Base-by-base conservation (phyloP, 2,888 invertebrate species). In the Pollenia amentaria region DNA sequence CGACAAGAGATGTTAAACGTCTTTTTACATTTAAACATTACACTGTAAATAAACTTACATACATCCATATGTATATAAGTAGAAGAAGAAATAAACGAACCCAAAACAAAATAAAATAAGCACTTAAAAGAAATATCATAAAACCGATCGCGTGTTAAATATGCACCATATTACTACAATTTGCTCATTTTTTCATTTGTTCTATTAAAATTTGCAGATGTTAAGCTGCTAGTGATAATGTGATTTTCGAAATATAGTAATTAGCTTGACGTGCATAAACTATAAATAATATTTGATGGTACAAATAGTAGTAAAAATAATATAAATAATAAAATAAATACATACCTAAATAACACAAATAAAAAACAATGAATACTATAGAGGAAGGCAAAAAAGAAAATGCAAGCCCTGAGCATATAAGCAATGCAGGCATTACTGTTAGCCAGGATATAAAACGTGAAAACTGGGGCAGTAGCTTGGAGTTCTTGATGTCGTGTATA, bases 401-500 rank as follows among this genome's bases (percentile, higher is more conserved):
- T 75, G 44, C 55, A 8, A 55, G 40, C 38, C n/a, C 60, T 12
- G 21, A 38, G 21, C n/a, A 14, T 11, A 53, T 57, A 8, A 42
- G 21, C n/a, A 76, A 60, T 78, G 53, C 40, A 14, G n/a, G 14
- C 18, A 46, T n/a, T 40, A 9, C 65, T n/a, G 75, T 18, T 7
- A 18, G 8, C 38, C 60, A 38, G 53, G 64, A 64, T 0, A 70
- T 46, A 11, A 18, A 90, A 57, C 88, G 90, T 11, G 88, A 89
- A 1, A 90, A 89, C 72, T 96, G 96, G 96, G 94, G 94, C 11
- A 96, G 95, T 89, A 95, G 95, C 67, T 90, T 95, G 10, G 96
- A 96, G 91, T 96, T 96, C 90, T 94, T 96, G 1, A 95, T 96
- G 95, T 96, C 96, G 0, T 96, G 96, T 89, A 96, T 96, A 83